Evolutionary conservation across 1,140 invertebrate genomes (phyloP).

Genomic region (Telenomus remus): DNA sequence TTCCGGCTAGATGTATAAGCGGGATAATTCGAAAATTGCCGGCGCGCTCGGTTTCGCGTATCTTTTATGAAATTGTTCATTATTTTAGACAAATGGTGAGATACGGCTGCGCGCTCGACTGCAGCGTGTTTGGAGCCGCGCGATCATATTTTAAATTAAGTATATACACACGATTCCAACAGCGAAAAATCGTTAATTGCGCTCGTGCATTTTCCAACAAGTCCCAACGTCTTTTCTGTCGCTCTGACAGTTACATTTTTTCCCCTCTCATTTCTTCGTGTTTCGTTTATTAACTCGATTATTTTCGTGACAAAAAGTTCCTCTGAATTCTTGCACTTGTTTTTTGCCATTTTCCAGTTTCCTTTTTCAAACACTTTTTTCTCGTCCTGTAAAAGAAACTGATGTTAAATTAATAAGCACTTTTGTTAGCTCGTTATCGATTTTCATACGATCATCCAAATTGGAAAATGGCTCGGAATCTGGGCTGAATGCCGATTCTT

Average conservation of each 20-base stretch:
- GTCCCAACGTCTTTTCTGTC: too few relatives aligned
- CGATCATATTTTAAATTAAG: slow-evolving; percentile 20
- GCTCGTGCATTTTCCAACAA: slow-evolving; percentile 1
- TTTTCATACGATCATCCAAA: slow-evolving; percentile 32
- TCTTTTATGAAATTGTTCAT: slow-evolving; percentile 26
- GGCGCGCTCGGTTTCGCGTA: slow-evolving; percentile 11
- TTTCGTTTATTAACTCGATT: slow-evolving; percentile 13
- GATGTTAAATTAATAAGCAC: slow-evolving; percentile 29
- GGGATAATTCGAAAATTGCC: slow-evolving; percentile 38
- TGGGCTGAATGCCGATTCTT: too few relatives aligned
- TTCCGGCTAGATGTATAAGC: slow-evolving; percentile 27
- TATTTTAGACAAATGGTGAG: slow-evolving; percentile 23
- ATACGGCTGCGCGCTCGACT: background rate
- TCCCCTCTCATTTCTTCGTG: background rate
- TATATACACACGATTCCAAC: background rate
- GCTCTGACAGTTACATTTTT: background rate
- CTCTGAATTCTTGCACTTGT: slow-evolving; percentile 1
- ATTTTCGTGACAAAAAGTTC: slow-evolving; percentile 12
- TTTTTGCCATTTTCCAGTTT: background rate
- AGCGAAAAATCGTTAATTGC: slow-evolving; percentile 17
- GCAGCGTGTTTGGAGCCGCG: slow-evolving; percentile 1
- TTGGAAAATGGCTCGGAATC: slow-evolving; percentile 8
- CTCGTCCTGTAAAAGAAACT: slow-evolving; percentile 12
- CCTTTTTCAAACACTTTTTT: slow-evolving; percentile 13
- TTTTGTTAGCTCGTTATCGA: slow-evolving; percentile 35